Base-by-base conservation (phyloP, 2,113 vertebrate genomes). In the Rhinoptilus africanus region DNA sequence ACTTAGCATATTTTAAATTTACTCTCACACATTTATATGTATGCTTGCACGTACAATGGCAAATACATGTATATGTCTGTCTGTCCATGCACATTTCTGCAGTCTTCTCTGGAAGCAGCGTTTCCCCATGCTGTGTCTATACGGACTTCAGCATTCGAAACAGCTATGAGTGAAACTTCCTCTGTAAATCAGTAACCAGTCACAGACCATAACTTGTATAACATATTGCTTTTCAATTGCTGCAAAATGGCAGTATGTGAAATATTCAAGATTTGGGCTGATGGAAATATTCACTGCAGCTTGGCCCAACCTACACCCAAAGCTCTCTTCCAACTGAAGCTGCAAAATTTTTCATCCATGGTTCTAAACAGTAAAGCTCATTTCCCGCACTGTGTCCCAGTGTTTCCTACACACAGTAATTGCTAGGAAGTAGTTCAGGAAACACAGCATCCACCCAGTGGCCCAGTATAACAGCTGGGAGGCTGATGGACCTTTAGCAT, bases 121-220 rank as follows among this genome's bases (percentile, higher is more conserved):
- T 48, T 95, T 82, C 67, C 53, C 28, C 21, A 9, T 2, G 4
- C 39, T 88, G 60, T 87, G 87, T 89, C 84, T 95, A 94, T 68
- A 95, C 21, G 84, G 84, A 97, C 94, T 94, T 94, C n/a, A 85
- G 64, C 53, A 59, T 39, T 69, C 1, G 1, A 59, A 76, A 53
- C 5, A 88, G 69, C 74, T 72, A 30, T 0, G 1, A 82, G 14
- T 1, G 3, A 67, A n/a, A 94, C 54, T 88, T 76, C 17, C 34
- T 91, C 23, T 23, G 81, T 92, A 69, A 96, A 94, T 96, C 57
- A 96, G 77, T 95, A 96, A 93, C 92, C 24, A 56, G 35, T 45
- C 23, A 53, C 57, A 30, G 66, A 39, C 28, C 20, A 23, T 19
- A 87, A 71, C n/a, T 78, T n/a, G 22, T 35, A 35, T 21, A 76